Conservation (phyloP, 2,113 vertebrate genomes). For the Thalassoma bifasciatum region DNA sequence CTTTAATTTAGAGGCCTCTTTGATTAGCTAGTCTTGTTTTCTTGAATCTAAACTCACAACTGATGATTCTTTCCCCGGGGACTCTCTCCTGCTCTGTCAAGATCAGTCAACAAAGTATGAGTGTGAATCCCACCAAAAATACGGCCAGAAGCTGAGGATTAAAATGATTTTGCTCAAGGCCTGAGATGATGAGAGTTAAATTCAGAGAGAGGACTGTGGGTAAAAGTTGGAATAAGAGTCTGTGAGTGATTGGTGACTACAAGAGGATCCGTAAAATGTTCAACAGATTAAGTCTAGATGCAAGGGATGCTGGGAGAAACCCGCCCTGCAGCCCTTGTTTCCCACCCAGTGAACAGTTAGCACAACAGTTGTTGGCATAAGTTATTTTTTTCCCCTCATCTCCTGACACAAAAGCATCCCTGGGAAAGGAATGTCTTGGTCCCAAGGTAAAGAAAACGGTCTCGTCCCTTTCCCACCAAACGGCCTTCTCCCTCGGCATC, state of each 20-base stretch:
- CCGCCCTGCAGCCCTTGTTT: conserved; percentile 65
- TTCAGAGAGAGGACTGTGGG: neutral
- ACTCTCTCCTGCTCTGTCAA: conserved; percentile 8
- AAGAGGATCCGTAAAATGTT: conserved; percentile 16
- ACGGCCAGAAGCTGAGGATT: neutral
- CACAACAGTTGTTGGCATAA: conserved; percentile 78
- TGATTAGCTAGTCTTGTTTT: conserved; percentile 69
- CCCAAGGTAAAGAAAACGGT: conserved; percentile 87
- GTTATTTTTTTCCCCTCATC: conserved; percentile 83
- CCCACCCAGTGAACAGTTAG: conserved; percentile 70
- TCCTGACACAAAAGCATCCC: conserved; percentile 82
- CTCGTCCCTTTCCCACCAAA: conserved; percentile 82
- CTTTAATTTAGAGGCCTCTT: conserved; percentile 57
- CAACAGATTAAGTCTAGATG: conserved; percentile 4
- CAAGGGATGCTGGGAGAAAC: conserved; percentile 63
- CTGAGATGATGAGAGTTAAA: neutral
- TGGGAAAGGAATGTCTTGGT: conserved; percentile 90
- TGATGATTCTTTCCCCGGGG: conserved; percentile 18
- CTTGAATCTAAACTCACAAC: conserved; percentile 35
- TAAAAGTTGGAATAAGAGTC: neutral
- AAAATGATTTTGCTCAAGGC: neutral
- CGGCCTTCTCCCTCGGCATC: conserved; percentile 81
- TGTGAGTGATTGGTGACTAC: neutral
- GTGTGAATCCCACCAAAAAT: conserved; percentile 5
- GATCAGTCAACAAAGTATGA: conserved; percentile 14